Evolutionary conservation across 2,113 vertebrate species (phyloP).

Genomic region (Oenanthe melanoleuca): DNA sequence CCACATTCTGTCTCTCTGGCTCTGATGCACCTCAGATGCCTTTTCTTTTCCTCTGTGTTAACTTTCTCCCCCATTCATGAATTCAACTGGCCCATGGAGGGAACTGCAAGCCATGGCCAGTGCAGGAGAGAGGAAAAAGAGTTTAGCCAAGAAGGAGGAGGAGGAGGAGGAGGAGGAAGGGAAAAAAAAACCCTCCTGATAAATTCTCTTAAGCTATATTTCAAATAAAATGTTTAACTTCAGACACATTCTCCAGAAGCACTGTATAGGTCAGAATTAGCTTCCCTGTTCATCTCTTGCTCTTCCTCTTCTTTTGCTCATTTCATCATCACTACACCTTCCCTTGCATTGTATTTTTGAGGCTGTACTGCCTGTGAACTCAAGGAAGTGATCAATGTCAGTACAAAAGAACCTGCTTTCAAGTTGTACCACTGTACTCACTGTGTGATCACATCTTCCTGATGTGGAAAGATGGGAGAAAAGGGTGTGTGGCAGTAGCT

Average conservation of each 20-base stretch:
- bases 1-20: neutral
- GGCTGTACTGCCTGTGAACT: neutral
- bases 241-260: neutral
- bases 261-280: neutral
- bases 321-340: neutral
- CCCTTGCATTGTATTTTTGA: neutral
- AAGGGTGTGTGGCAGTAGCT: neutral
- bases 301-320: neutral
- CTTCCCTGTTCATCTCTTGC: rapidly evolving
- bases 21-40: neutral
- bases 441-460: neutral
- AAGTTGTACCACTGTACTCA: neutral
- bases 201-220: neutral
- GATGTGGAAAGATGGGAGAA: neutral
- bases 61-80: neutral
- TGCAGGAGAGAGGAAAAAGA: neutral
- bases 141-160: neutral
- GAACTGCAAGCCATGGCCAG: neutral
- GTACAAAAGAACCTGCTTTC: neutral
- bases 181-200: neutral
- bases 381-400: neutral
- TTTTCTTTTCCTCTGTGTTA: neutral
- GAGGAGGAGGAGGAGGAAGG: neutral
- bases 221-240: neutral
- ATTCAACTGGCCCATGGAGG: neutral